Evolutionary conservation across 2,797 vertebrate species (phyloP).

Genomic region (Onychomys arenicola): DNA sequence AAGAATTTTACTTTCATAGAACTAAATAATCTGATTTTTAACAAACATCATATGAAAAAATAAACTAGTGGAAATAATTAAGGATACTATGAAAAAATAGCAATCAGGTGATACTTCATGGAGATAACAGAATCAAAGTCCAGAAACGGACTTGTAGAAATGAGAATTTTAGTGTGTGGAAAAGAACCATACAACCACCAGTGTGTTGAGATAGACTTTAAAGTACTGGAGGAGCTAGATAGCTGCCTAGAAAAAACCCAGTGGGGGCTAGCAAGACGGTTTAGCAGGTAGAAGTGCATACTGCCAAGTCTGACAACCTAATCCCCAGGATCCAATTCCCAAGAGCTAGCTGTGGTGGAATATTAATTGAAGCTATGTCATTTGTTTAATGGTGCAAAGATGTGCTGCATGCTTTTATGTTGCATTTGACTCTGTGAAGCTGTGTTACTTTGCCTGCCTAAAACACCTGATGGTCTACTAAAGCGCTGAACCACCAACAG

Average conservation of each 20-base stretch:
- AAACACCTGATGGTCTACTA: too few relatives aligned
- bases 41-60: constrained; percentile 38
- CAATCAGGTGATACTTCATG: neutral
- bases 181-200: neutral
- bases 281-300: neutral
- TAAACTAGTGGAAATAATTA: neutral
- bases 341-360: neutral
- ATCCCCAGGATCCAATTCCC: neutral
- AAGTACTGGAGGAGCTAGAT: neutral
- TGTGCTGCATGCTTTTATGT: too few relatives aligned
- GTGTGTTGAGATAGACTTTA: neutral
- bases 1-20: neutral
- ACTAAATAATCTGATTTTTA: constrained; percentile 24
- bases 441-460: too few relatives aligned
- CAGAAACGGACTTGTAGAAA: constrained; percentile 1
- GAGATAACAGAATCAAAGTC: neutral
- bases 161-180: neutral
- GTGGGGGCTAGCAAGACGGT: neutral
- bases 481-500: neutral
- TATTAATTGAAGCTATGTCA: neutral
- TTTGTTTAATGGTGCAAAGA: neutral
- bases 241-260: neutral
- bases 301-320: neutral
- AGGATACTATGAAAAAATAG: neutral
- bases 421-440: too few relatives aligned